A percentile compares a stretch with the other conserved stretches of the same genome.
These are phyloP conservation scores for Pycnomerus fuliginosus DNA, from an alignment of 2,888 invertebrate genomes.

Conservation along the genomic window DNA sequence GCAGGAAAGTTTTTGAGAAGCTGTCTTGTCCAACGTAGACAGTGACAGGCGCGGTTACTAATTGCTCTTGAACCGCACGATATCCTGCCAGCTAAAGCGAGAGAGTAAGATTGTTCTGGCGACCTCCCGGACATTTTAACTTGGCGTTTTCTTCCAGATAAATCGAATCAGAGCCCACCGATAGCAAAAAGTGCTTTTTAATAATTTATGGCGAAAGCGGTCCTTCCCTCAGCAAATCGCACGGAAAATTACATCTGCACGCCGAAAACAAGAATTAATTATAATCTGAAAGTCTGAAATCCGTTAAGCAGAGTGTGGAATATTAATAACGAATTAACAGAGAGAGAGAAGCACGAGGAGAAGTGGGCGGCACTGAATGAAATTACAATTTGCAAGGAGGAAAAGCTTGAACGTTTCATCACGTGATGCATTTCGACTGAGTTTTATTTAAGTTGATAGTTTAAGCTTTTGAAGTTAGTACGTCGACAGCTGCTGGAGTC, in stretches of 20 bases:
- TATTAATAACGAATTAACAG: conserved; percentile 34
- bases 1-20: conserved; percentile 30
- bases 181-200: conserved; percentile 15
- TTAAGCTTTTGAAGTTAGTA: conserved; percentile 22
- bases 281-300: conserved; percentile 29
- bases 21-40: conserved; percentile 28
- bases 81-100: conserved; percentile 19
- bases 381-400: conserved; percentile 19
- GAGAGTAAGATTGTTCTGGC: conserved; percentile 10
- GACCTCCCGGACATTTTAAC: conserved; percentile 6
- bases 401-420: conserved; percentile 16
- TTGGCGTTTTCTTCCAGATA: conserved; percentile 11
- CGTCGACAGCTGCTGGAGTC: conserved; percentile 20
- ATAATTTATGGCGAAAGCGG: conserved; percentile 14
- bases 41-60: conserved; percentile 30
- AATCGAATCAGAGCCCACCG: conserved; percentile 7
- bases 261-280: conserved; percentile 31
- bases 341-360: conserved; percentile 12
- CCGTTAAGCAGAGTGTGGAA: conserved; percentile 30
- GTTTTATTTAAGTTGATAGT: conserved; percentile 24
- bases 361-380: conserved; percentile 18
- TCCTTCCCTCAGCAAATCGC: conserved; percentile 12
- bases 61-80: conserved; percentile 31
- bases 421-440: conserved; percentile 18
- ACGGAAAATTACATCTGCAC: conserved; percentile 18